Base-by-base conservation (phyloP, 2,888 invertebrate genomes). In the Bembecia ichneumoniformis region DNA sequence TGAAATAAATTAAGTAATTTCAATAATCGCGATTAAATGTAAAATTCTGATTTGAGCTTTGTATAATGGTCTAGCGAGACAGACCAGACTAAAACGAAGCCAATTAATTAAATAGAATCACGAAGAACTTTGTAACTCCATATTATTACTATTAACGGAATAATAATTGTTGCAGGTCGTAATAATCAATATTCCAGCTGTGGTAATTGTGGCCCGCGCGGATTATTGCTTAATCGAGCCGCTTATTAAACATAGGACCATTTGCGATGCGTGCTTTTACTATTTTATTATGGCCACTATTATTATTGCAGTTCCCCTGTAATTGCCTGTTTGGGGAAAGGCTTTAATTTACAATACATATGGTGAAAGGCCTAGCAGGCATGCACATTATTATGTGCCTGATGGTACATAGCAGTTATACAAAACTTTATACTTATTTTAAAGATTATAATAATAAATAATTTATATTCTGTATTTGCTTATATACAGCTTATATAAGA, bases 201-300 rank as follows among this genome's bases (percentile, higher is more conserved):
- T 28, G 59, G 57, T 68, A 58, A 58, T 62, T 59, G 57, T 53
- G 51, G 52, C 35, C 57, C 59, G 52, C 52, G 58, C 52, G 58
- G 62, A 66, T 65, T 70, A 74, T 71, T 62, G 64, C 73, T 70
- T 70, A 71, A 74, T 72, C 67, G 64, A 66, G 57, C 57, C 17
- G 28, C 16, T 40, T 40, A 40, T 14, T 40, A 53, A 28, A 44
- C 40, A 47, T 48, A 28, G 28, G 28, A 51, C 58, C 55, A 59
- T 68, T 62, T 56, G 60, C 55, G 53, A 43, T 44, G 44, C 28
- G 40, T 40, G 35, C 48, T 36, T 28, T 28, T 15, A 47, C 47
- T 13, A 47, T 36, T 47, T 47, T 49, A 35, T 72, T 72, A 71
- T 67, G 67, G 59, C 64, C 28, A 28, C 28, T 9, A 28, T 28